Evolutionary conservation across 1,140 invertebrate genomes (phyloP).

Genomic region (Aleiodes sp.): DNA sequence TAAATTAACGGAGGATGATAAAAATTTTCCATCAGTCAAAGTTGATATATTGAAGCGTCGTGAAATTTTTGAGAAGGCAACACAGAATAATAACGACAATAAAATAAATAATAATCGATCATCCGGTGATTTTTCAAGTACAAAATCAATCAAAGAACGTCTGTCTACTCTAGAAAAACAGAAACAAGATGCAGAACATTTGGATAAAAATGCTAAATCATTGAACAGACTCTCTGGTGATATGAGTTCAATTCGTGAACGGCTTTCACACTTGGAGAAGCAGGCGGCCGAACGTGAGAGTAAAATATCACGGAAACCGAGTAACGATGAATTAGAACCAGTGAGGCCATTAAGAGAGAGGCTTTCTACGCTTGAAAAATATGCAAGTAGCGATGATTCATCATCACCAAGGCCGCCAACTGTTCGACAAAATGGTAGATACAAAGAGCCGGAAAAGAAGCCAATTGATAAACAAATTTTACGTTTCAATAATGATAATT

Average conservation of each 20-base stretch:
- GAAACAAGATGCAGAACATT: conserved; percentile 50
- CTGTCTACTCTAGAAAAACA: conserved; percentile 73
- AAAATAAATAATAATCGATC: conserved; percentile 57
- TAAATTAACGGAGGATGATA: conserved; percentile 53
- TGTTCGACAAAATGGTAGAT: conserved; percentile 59
- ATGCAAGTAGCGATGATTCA: conserved; percentile 47
- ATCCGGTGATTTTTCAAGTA: conserved; percentile 70
- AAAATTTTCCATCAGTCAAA: conserved; percentile 72
- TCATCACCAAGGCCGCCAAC: conserved; percentile 35
- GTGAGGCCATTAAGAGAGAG: conserved; percentile 58
- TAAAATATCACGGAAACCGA: conserved; percentile 42
- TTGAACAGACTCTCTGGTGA: conserved; percentile 69
- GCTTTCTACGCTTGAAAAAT: conserved; percentile 58
- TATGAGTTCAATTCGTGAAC: conserved; percentile 71
- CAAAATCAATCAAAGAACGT: conserved; percentile 77
- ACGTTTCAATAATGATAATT: conserved; percentile 49
- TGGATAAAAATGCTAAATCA: conserved; percentile 55
- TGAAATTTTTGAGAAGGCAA: conserved; percentile 79
- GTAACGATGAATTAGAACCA: conserved; percentile 51
- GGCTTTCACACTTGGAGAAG: conserved; percentile 72
- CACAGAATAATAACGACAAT: conserved; percentile 48
- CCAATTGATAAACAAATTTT: conserved; percentile 42
- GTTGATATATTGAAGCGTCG: conserved; percentile 83
- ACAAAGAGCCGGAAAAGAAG: conserved; percentile 59
- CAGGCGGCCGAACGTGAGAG: conserved; percentile 62